Evolutionary conservation across 1,140 invertebrate genomes (phyloP).

Genomic region (Pogonognathellus flavescens): DNA sequence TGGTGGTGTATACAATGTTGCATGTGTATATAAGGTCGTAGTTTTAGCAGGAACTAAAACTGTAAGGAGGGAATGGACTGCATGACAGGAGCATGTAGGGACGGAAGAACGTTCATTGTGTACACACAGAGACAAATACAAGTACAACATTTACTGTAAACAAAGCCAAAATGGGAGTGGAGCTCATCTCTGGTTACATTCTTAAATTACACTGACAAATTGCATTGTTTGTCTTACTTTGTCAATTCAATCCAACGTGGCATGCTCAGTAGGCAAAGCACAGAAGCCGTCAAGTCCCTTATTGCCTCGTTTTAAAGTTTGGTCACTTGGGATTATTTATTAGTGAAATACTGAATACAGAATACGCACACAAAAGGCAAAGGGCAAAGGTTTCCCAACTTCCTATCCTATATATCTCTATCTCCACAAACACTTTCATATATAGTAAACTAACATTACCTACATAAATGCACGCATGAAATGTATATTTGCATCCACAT

Average conservation of each 20-base stretch:
- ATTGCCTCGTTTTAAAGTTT: conserved; percentile 16
- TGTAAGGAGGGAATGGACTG: background rate
- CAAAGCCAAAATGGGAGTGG: background rate
- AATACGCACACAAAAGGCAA: background rate
- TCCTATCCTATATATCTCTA: background rate
- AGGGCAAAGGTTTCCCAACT: background rate
- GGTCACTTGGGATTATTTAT: conserved; percentile 26
- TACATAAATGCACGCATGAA: too few relatives aligned
- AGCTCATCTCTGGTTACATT: conserved; percentile 9
- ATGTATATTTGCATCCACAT: too few relatives aligned
- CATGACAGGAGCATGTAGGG: background rate
- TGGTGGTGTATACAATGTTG: background rate
- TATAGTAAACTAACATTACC: too few relatives aligned
- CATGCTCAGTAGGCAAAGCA: background rate
- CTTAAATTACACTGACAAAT: conserved; percentile 37
- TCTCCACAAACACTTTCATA: background rate
- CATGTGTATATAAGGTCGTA: background rate
- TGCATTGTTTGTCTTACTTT: conserved; percentile 35
- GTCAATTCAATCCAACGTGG: conserved; percentile 2
- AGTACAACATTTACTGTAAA: too few relatives aligned
- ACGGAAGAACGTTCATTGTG: background rate
- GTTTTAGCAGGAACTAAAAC: background rate
- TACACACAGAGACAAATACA: too few relatives aligned
- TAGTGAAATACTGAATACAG: background rate
- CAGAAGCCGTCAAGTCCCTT: background rate